Base-by-base conservation (phyloP, 2,888 invertebrate genomes). In the Acrocyrtus sp. region DNA sequence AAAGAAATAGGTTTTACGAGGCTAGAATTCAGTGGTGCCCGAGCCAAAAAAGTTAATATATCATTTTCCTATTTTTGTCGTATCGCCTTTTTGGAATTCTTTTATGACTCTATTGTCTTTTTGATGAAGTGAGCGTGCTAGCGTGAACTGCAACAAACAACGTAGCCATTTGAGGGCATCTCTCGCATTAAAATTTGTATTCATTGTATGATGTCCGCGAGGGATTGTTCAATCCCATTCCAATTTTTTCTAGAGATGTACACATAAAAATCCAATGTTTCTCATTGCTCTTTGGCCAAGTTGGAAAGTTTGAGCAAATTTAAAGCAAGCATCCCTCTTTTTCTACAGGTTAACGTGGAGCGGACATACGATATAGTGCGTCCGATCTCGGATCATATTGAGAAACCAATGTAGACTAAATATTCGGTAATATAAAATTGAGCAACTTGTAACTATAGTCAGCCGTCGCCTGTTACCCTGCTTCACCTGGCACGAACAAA, bases 201-300 rank as follows among this genome's bases (percentile, higher is more conserved):
- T 57, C 66, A 66, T 57, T 27, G 56, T 6, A 22, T 57, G 41
- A 27, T 57, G 66, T 66, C 66, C 66, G 26, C 66, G 57, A 66
- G 66, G 61, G 66, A 45, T 66, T 66, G 57, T 57, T 45, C 43
- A 56, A 66, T 66, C 66, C 66, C 48, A 66, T 48, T 51, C 56
- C 56, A 65, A 56, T 65, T 65, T 66, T 50, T 43, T 48, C 12
- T 19, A 50, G 27, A 2, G 1, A 34, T 39, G 15, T n/a, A n/a
- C n/a, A n/a, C n/a, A n/a, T n/a, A 61, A 61, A 58, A 47, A 61
- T 61, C 61, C 50, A 48, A 61, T 61, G 61, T 61, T 61, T 61
- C 48, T 61, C 61, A 61, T 29, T 61, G 61, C n/a, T n/a, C n/a
- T n/a, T n/a, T 61, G 50, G 22, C 15, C 61, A 53, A 53, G 39